These are phyloP conservation scores for Spodoptera exigua DNA, from an alignment of 2,888 invertebrate species.

Conservation along the genomic window DNA sequence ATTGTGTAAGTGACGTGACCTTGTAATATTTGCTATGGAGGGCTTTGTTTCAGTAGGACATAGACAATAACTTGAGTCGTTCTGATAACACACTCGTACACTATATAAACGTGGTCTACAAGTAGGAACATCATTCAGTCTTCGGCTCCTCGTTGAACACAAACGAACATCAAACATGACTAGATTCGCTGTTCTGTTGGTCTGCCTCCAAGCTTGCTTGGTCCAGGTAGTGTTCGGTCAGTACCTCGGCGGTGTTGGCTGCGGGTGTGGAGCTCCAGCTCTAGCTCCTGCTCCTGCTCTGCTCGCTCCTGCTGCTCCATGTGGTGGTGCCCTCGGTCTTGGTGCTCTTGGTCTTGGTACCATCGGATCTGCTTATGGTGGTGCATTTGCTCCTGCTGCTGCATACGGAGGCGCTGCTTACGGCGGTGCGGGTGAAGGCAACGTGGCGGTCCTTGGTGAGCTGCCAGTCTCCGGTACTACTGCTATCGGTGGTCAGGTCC, in stretches of 20 bases:
- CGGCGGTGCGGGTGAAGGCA: conserved; percentile 59
- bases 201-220: no score
- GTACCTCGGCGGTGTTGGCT: no score
- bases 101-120: conserved; percentile 8
- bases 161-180: no score
- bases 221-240: no score
- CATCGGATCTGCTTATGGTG: no score
- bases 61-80: not conserved
- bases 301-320: no score
- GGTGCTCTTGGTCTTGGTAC: no score
- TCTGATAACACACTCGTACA: conserved; percentile 1
- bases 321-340: no score
- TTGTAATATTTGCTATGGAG: not conserved
- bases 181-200: no score
- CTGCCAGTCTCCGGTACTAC: conserved; percentile 65
- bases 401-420: conserved; percentile 17
- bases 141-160: no score
- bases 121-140: conserved; percentile 1
- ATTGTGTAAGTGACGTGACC: not conserved
- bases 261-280: no score
- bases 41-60: conserved; percentile 1
- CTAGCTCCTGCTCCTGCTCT: no score
- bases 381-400: conserved; percentile 33
- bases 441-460: conserved; percentile 65
- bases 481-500: conserved; percentile 63